A percentile compares a stretch with the other conserved stretches of the same genome.
Evolutionary conservation across 2,113 vertebrate genomes (phyloP).

Genomic region (Tonatia bakeri): DNA sequence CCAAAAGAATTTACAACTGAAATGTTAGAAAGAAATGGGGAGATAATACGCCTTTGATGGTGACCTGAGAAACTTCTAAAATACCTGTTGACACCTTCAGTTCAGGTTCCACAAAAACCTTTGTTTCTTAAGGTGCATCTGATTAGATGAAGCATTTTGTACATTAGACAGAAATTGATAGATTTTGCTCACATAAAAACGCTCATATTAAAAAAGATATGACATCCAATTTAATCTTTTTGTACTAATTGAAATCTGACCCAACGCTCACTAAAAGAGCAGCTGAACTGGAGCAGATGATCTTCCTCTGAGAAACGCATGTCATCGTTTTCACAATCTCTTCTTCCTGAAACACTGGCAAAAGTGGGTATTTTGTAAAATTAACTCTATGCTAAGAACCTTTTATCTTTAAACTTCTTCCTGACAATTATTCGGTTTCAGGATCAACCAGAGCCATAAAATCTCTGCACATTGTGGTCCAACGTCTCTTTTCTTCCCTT

Average conservation of each 20-base stretch:
- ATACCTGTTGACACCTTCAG: conserved; percentile 24
- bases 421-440: background rate
- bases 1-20: background rate
- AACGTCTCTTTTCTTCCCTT: conserved; percentile 48
- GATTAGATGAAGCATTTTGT: conserved; percentile 56
- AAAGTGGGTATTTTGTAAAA: conserved; percentile 23
- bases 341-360: conserved; percentile 58
- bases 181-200: conserved; percentile 51
- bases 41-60: background rate
- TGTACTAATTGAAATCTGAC: conserved; percentile 37
- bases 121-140: conserved; percentile 65
- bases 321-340: conserved; percentile 48
- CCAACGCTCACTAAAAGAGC: conserved; percentile 22
- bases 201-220: background rate
- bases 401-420: conserved; percentile 50
- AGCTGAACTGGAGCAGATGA: background rate
- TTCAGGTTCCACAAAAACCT: conserved; percentile 44
- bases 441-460: background rate
- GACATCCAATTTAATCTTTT: conserved; percentile 44
- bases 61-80: conserved; percentile 46
- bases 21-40: background rate
- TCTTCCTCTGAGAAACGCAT: conserved; percentile 28
- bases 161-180: conserved; percentile 35
- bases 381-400: background rate
- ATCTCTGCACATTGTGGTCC: background rate